phyloP scores from a whole-genome alignment of 2,113 vertebrate species.

The Gambusia holbrooki region DNA sequence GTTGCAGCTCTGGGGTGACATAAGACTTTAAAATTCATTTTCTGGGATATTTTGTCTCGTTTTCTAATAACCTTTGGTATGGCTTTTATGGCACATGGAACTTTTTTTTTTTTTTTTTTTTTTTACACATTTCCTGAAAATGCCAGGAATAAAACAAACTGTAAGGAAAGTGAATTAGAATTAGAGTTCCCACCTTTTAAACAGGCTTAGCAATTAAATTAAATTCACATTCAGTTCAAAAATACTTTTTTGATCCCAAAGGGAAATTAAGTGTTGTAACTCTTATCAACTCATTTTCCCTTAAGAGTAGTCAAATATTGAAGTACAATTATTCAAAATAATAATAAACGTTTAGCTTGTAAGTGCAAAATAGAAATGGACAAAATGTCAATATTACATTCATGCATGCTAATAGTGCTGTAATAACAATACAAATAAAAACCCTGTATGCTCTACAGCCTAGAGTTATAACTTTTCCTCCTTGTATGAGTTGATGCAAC shows the following conservation, averaged over 20 bases:
- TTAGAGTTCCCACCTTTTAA: too few species aligned
- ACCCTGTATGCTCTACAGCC: too few species aligned
- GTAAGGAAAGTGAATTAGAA: not conserved
- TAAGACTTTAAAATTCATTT: not conserved
- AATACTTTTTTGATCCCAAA: too few species aligned
- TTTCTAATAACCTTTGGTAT: not conserved
- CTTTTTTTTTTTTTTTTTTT: not conserved
- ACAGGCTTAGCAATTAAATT: too few species aligned
- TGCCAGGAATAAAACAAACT: not conserved
- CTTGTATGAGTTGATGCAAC: slow-evolving; percentile 35
- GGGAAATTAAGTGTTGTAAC: too few species aligned
- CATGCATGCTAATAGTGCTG: too few species aligned
- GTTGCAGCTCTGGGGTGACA: not conserved
- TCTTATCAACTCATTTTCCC: too few species aligned
- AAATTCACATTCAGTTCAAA: too few species aligned
- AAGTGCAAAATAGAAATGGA: not conserved
- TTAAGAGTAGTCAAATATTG: not conserved
- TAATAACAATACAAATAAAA: not conserved
- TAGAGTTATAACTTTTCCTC: slow-evolving; percentile 10
- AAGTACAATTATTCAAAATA: not conserved
- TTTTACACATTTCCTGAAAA: not conserved
- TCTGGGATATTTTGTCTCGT: not conserved
- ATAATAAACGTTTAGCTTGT: too few species aligned
- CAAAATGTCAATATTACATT: not conserved
- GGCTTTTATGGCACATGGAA: too few species aligned